These are phyloP conservation scores for Ceraclea dissimilis DNA, from an alignment of 2,888 invertebrate genomes.

Conservation along the genomic window DNA sequence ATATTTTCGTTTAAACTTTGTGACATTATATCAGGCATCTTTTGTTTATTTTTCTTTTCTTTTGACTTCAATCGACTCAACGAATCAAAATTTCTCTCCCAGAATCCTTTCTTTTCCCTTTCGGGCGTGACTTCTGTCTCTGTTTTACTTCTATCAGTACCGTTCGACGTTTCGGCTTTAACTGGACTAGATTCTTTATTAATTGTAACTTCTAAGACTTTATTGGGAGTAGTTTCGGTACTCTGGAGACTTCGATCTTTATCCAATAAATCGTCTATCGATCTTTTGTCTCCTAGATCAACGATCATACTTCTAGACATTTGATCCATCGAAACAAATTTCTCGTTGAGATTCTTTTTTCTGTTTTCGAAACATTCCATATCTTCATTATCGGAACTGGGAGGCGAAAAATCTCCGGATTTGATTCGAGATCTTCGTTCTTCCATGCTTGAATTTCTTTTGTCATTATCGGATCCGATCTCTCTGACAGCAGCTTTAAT, in stretches of 20 bases:
- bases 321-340: conserved; percentile 46
- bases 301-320: conserved; percentile 50
- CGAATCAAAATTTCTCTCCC: conserved; percentile 49
- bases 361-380: conserved; percentile 38
- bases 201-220: conserved; percentile 2
- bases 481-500: conserved; percentile 42
- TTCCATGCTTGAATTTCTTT: conserved; percentile 48
- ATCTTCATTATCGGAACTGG: conserved; percentile 45
- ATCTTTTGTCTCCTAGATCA: conserved; percentile 39
- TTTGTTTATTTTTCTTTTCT: conserved; percentile 36
- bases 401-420: conserved; percentile 45
- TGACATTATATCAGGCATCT: conserved; percentile 46
- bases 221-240: conserved; percentile 15
- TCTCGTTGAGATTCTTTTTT: conserved; percentile 40
- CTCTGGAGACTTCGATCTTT: conserved; percentile 7
- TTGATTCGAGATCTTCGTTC: conserved; percentile 41
- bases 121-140: conserved; percentile 30
- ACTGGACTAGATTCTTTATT: conserved; percentile 16
- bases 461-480: conserved; percentile 31
- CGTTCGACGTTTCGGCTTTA: conserved; percentile 6
- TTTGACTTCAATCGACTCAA: conserved; percentile 40
- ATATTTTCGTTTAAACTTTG: conserved; percentile 50
- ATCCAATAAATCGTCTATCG: conserved; percentile 32
- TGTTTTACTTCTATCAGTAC: conserved; percentile 7
- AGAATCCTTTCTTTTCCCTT: conserved; percentile 49